These are phyloP conservation scores for Uropetala carovei DNA, from an alignment of 2,888 invertebrate species.

Conservation along the genomic window DNA sequence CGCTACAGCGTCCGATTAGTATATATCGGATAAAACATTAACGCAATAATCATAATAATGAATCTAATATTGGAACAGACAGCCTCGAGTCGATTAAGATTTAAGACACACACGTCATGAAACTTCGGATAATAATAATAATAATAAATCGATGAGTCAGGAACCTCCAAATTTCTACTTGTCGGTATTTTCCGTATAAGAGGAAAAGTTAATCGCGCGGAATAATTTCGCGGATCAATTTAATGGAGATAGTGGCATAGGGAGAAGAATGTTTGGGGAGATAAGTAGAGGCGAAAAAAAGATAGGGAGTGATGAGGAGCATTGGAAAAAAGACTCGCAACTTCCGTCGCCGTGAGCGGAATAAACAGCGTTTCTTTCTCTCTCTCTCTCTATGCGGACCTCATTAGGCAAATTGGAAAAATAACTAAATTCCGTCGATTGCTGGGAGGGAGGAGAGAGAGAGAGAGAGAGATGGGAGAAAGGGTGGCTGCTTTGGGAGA, in stretches of 20 bases:
- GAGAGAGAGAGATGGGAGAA: background rate
- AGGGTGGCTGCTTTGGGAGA: background rate
- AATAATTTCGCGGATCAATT: conserved; percentile 4
- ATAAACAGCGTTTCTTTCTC: background rate
- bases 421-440: conserved; percentile 40
- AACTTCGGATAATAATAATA: no score
- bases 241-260: background rate
- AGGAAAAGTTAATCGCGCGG: background rate
- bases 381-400: conserved; percentile 52
- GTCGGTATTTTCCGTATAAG: background rate
- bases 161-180: background rate
- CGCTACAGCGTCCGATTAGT: no score
- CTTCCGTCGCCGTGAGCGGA: conserved; percentile 4
- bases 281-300: background rate
- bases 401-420: conserved; percentile 60
- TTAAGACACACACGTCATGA: no score
- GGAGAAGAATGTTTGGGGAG: background rate
- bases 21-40: no score
- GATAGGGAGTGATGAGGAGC: background rate
- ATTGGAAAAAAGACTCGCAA: background rate
- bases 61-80: no score
- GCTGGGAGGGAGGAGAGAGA: background rate
- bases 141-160: background rate
- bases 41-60: no score
- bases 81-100: no score